These are phyloP conservation scores for Stratiomys singularior DNA, from an alignment of 2,888 invertebrate genomes.

Conservation along the genomic window DNA sequence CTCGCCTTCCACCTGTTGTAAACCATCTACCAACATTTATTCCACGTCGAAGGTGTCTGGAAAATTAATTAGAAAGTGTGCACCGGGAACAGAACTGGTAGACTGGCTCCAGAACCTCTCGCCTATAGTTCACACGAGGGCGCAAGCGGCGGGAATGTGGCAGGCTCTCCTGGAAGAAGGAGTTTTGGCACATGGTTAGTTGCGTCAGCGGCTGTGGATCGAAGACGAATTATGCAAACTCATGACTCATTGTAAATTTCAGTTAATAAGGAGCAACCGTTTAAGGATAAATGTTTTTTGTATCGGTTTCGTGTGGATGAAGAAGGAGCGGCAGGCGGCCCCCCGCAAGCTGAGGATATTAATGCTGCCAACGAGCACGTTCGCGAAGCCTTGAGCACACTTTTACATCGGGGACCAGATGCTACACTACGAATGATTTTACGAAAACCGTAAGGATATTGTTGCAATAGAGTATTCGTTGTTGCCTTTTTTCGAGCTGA, in stretches of 20 bases:
- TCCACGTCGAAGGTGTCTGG: constrained; percentile 66
- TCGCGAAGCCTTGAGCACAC: constrained; percentile 72
- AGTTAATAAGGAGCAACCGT: constrained; percentile 83
- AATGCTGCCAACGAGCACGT: constrained; percentile 76
- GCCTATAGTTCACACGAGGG: constrained; percentile 72
- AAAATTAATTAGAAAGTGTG: constrained; percentile 73
- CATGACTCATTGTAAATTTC: constrained; percentile 54
- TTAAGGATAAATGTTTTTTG: constrained; percentile 84
- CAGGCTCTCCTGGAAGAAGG: constrained; percentile 84
- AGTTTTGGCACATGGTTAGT: constrained; percentile 77
- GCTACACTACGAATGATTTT: constrained; percentile 83
- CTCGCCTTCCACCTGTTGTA: not conserved
- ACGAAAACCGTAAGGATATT: constrained; percentile 76
- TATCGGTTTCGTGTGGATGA: constrained; percentile 84
- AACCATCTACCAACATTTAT: not conserved
- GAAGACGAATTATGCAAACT: not conserved
- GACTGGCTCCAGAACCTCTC: constrained; percentile 80
- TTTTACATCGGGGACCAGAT: constrained; percentile 80
- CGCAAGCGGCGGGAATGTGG: constrained; percentile 84
- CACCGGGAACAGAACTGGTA: constrained; percentile 82
- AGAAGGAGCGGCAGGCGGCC: constrained; percentile 70
- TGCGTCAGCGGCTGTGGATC: not conserved
- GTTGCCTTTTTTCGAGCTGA: not conserved
- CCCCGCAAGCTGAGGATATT: constrained; percentile 70
- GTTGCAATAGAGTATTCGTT: not conserved